Base-by-base conservation (phyloP, 2,113 vertebrate genomes). In the Symphodus melops region DNA sequence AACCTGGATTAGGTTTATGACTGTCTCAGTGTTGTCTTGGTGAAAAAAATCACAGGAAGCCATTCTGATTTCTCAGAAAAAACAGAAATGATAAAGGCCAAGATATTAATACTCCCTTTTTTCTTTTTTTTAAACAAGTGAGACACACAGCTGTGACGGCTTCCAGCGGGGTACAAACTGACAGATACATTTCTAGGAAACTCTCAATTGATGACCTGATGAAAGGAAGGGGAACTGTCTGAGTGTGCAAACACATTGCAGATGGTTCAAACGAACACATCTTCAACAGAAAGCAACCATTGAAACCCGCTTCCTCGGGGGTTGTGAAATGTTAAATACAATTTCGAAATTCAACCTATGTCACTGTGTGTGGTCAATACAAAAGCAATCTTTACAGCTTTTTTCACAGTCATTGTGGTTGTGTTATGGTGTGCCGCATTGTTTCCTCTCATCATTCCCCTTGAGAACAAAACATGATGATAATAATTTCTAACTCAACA, bases 161-260 rank as follows among this genome's bases (percentile, higher is more conserved):
- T 82, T 75, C 63, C 79, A 82, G 77, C 68, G 66, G 62, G 74
- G 21, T 75, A 72, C 75, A 68, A 67, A 33, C 46, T 77, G 61
- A 69, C 49, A 67, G 85, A 60, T 66, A 61, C 61, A 78, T 82
- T 82, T 68, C 65, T 83, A 65, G 69, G 81, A 84, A 76, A 76
- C 55, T 73, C 28, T 25, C 3, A 1, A 5, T 20, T 72, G 68
- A 75, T 67, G 54, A 72, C 42, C 68, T 73, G 66, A 78, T 70
- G n/a, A 56, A 82, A 48, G 8, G 3, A 46, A n/a, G 53, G 2
- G 55, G 19, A 39, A 60, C 33, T 25, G 60, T 51, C 41, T 0
- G 10, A 16, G 42, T 54, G 60, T 54, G 41, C 25, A 39, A 1
- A 9, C 4, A 46, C 56, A 21, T 36, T 58, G 52, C 23, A 51